A percentile compares a stretch with the other conserved stretches of the same genome.
phyloP scores from a whole-genome alignment of 2,888 invertebrate genomes.

The Tetragnatha montana region DNA sequence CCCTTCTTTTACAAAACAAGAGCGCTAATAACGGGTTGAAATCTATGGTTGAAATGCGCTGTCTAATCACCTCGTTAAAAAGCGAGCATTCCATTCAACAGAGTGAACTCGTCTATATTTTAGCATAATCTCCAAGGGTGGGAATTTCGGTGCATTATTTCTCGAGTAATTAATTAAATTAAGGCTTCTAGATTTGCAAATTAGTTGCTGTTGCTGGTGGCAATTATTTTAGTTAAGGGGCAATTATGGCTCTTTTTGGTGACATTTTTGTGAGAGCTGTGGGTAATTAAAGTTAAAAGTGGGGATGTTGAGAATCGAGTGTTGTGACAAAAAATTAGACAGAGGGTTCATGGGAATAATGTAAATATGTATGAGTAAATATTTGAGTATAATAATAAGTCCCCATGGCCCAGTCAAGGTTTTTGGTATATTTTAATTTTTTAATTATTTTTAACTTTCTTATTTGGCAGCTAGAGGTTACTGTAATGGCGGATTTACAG shows the following conservation, averaged over 20 bases:
- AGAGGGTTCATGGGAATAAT: no score
- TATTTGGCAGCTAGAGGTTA: no score
- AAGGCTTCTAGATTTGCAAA: slow-evolving; percentile 11
- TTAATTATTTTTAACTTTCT: no score
- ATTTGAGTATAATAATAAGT: no score
- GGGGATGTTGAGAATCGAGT: neutral
- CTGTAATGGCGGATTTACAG: no score
- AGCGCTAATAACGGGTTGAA: neutral
- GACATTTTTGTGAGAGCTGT: neutral
- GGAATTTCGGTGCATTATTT: slow-evolving; percentile 4
- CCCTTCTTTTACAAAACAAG: neutral
- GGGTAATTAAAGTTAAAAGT: neutral
- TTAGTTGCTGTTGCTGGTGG: neutral
- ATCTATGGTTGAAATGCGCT: neutral
- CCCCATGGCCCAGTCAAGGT: no score
- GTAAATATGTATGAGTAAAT: no score
- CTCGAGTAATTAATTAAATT: slow-evolving; percentile 37
- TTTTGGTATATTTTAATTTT: no score
- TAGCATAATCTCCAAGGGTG: neutral
- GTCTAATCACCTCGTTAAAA: slow-evolving; percentile 30
- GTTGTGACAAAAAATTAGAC: no score
- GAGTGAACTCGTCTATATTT: neutral
- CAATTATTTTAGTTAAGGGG: neutral
- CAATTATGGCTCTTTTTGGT: neutral
- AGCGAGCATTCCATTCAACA: neutral